Conservation (phyloP, 2,797 vertebrate genomes). For the Pteropus rufus region DNA sequence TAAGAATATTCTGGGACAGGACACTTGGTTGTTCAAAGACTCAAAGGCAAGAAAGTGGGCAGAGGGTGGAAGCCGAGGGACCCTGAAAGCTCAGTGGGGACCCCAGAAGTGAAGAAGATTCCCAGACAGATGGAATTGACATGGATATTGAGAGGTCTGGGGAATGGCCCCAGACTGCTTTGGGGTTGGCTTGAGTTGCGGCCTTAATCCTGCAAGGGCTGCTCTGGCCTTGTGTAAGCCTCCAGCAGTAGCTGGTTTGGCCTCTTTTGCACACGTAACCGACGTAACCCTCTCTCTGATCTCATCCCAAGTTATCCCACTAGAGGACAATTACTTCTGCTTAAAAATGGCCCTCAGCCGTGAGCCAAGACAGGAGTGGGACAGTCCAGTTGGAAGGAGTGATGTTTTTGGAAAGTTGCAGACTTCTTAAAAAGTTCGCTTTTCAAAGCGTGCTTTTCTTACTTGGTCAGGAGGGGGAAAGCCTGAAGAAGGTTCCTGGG, state of each 20-base stretch:
- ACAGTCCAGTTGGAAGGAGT: background rate
- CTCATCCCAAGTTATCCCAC: constrained; percentile 47
- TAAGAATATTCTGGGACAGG: background rate
- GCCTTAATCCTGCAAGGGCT: background rate
- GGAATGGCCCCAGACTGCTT: too few relatives aligned
- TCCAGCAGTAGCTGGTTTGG: constrained; percentile 54
- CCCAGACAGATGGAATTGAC: background rate
- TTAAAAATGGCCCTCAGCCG: constrained; percentile 40
- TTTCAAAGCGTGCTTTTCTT: background rate
- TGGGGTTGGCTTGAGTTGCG: background rate
- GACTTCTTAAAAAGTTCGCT: constrained; percentile 34
- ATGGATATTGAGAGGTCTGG: background rate
- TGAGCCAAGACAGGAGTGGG: constrained; percentile 7
- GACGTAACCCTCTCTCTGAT: background rate
- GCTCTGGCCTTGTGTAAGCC: background rate
- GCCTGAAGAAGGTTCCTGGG: background rate
- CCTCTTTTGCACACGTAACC: background rate
- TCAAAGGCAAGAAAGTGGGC: background rate
- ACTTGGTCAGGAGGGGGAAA: background rate
- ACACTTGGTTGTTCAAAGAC: background rate
- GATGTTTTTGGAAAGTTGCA: constrained; percentile 4
- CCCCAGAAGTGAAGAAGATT: background rate
- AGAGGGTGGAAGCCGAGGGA: background rate
- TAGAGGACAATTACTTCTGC: constrained; percentile 33
- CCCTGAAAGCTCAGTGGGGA: background rate